Evolutionary conservation across 2,888 invertebrate species (phyloP).

Genomic region (Rapana venosa): DNA sequence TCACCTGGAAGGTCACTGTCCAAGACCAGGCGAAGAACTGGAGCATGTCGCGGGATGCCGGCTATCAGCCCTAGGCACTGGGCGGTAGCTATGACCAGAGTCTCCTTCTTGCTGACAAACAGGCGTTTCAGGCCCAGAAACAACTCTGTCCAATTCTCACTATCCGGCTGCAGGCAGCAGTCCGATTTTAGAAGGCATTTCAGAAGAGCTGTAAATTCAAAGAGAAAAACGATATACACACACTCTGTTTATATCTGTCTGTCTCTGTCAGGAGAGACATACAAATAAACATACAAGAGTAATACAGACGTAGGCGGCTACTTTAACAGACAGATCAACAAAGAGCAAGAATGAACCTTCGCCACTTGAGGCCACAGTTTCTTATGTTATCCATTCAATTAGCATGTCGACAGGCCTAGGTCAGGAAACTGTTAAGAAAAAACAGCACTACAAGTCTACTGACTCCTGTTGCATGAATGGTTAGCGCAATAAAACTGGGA

Average conservation of each 20-base stretch:
- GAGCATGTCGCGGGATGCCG: neutral
- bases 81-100: constrained; percentile 35
- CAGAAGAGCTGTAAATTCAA: constrained; percentile 16
- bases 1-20: constrained; percentile 41
- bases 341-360: too few species aligned
- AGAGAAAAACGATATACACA: neutral
- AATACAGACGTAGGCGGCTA: too few species aligned
- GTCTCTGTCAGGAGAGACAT: too few species aligned
- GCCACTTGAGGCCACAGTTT: too few species aligned
- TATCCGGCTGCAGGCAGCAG: neutral
- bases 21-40: constrained; percentile 25
- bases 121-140: constrained; percentile 34
- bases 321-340: too few species aligned
- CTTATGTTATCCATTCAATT: too few species aligned
- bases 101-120: constrained; percentile 42
- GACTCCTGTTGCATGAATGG: too few species aligned
- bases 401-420: too few species aligned
- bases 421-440: too few species aligned
- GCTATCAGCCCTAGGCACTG: constrained; percentile 39
- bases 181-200: constrained; percentile 14
- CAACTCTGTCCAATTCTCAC: neutral
- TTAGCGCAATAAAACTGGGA: too few species aligned
- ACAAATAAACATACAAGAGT: too few species aligned
- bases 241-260: neutral
- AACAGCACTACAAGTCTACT: too few species aligned